Conservation (phyloP, 2,797 vertebrate species). For the Jordanella pulchra region DNA sequence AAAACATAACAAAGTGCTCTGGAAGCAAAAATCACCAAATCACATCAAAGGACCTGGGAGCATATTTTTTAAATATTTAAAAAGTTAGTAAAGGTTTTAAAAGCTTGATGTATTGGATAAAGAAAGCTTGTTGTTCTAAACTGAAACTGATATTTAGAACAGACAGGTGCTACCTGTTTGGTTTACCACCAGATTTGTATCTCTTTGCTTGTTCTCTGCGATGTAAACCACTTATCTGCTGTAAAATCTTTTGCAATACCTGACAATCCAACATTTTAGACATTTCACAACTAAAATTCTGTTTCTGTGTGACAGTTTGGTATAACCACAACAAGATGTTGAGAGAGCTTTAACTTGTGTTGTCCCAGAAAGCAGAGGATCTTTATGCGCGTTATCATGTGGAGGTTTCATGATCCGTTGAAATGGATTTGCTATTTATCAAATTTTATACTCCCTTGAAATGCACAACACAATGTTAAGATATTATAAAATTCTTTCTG, state of each 20-base stretch:
- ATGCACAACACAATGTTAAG: neutral
- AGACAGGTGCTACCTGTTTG: neutral
- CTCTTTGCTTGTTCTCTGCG: neutral
- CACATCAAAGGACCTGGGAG: too few species aligned
- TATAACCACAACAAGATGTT: neutral
- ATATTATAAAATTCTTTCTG: neutral
- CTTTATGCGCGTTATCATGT: too few species aligned
- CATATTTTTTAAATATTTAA: neutral
- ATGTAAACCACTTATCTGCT: neutral
- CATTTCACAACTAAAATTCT: neutral
- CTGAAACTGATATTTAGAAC: neutral
- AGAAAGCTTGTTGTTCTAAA: neutral
- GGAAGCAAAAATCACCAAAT: too few species aligned
- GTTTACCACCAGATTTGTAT: slow-evolving; percentile 4
- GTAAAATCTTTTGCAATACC: neutral
- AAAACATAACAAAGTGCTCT: too few species aligned
- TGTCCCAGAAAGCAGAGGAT: neutral
- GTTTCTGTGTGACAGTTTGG: neutral
- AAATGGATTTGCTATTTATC: too few species aligned
- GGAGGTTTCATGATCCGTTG: neutral
- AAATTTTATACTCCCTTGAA: neutral
- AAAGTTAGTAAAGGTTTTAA: neutral
- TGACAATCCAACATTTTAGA: neutral
- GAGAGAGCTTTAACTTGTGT: neutral
- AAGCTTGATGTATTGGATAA: neutral